Base-by-base conservation (phyloP, 2,113 vertebrate genomes). In the Rhinopomastus cyanomelas region DNA sequence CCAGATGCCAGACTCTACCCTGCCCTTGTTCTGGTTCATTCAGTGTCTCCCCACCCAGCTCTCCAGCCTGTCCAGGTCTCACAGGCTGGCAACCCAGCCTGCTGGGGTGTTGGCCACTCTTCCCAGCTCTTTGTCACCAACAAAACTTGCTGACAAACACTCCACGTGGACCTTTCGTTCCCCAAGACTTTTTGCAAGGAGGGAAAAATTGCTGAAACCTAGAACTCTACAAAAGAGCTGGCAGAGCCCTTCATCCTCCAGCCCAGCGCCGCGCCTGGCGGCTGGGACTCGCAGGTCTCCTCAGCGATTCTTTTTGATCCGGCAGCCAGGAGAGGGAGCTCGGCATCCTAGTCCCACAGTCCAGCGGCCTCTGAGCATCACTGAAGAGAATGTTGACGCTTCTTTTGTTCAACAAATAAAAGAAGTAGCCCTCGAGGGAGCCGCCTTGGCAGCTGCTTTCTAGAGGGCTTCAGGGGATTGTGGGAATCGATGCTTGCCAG, bases 321-420 rank as follows among this genome's bases (percentile, higher is more conserved):
- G 2, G 81, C 93, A 94, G 90, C 94, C 95, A 95, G 94, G 93
- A 96, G 95, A 95, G 95, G 95, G 94, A 94, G 94, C 94, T 90
- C 95, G 90, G 92, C 61, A 83, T 71, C 90, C 88, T 87, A 4
- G 65, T 87, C 62, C 90, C 67, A 1, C 61, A 5, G 81, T 59
- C 34, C 66, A 0, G 65, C 42, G 5, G 9, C 76, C 39, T 42
- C 39, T 42, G 4, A 85, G 23, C 88, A 59, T 62, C 91, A 25
- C 83, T 5, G 92, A 89, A 88, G 88, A 93, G 88, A 84, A 81
- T 90, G 94, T 59, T 92, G 94, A 84, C 59, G 83, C 53, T 91
- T 88, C 95, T 95, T 94, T 96, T 96, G 95, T 96, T 96, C 89
- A 46, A 42, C 92, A 88, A 95, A 96, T 95, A 91, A 95, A 95